Evolutionary conservation across 2,888 invertebrate genomes (phyloP), one percentile per base, ranked within the genome.

Genomic region (Amiota minor): DNA sequence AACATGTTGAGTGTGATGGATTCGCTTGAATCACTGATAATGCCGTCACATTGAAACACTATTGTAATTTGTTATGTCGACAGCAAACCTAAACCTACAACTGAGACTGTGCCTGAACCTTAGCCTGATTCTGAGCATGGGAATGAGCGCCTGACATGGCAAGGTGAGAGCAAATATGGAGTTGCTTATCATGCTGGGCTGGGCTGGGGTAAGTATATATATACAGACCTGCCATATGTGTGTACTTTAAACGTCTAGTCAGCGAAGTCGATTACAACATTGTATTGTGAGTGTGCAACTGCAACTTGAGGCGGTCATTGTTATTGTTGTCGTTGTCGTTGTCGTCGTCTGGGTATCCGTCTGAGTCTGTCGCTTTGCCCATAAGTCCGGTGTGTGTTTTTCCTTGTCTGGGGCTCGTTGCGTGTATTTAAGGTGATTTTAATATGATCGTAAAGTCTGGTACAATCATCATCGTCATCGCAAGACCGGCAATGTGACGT

Each of bases 371-470:
- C 35, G 11, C n/a, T 18, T 62, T 62, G 62, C 2, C 35, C 35
- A 59, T 18, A 16, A 53, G 53, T n/a, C 59, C 53, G 49, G 10
- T 35, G 70, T 61, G 46, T 56, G 56, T 49, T 50, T 59, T 47
- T 20, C 11, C 18, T 71, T 61, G 73, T 75, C 79, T 82, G 35
- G 35, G 78, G 76, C 80, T 79, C 80, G 76, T 83, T 84, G 84
- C 84, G 83, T 84, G 84, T 82, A 81, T 79, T 83, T 81, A 85
- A 84, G 85, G 84, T 84, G 84, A 84, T 85, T 84, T 84, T 84
- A 84, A 84, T 84, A 84, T 83, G 84, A 83, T 84, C 84, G 81
- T 84, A 84, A 84, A 84, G 77, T 65, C 77, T 64, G 79, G 74
- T 75, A 68, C 81, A 82, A 82, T 80, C 70, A 79, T 35, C 35